Conservation (phyloP, 2,113 vertebrate species). For the Rhinichthys klamathensis region DNA sequence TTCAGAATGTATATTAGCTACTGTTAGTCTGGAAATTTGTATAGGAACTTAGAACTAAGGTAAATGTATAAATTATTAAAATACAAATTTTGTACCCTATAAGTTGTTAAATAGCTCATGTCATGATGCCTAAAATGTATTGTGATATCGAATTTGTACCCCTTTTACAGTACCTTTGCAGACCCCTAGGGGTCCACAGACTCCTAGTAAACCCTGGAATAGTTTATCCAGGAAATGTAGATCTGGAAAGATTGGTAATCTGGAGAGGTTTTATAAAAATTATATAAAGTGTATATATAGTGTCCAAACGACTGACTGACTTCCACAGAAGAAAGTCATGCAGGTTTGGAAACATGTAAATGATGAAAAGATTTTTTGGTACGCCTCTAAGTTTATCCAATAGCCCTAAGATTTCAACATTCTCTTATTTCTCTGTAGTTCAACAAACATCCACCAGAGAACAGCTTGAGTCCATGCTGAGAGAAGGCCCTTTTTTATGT, state of each 20-base stretch:
- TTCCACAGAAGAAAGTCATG: no score
- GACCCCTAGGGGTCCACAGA: neutral
- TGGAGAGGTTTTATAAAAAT: no score
- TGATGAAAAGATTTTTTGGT: neutral
- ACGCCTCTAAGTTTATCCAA: neutral
- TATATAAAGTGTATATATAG: no score
- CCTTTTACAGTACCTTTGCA: neutral
- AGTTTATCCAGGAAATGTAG: neutral
- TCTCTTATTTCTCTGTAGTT: constrained; percentile 13
- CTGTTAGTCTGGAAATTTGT: neutral
- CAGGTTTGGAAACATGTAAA: no score
- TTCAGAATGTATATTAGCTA: neutral
- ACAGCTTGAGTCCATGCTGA: constrained; percentile 43
- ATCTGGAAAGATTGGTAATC: neutral
- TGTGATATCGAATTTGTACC: neutral
- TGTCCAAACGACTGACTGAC: no score
- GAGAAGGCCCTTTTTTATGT: constrained; percentile 18
- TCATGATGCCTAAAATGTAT: neutral
- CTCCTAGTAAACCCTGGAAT: neutral
- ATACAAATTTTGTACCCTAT: neutral
- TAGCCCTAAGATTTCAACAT: neutral
- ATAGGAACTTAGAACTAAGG: neutral
- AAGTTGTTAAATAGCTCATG: neutral
- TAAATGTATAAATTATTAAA: neutral
- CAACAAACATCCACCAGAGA: constrained; percentile 19